These are phyloP conservation scores for Lerista edwardsae DNA, from an alignment of 2,797 vertebrate genomes.

Conservation along the genomic window DNA sequence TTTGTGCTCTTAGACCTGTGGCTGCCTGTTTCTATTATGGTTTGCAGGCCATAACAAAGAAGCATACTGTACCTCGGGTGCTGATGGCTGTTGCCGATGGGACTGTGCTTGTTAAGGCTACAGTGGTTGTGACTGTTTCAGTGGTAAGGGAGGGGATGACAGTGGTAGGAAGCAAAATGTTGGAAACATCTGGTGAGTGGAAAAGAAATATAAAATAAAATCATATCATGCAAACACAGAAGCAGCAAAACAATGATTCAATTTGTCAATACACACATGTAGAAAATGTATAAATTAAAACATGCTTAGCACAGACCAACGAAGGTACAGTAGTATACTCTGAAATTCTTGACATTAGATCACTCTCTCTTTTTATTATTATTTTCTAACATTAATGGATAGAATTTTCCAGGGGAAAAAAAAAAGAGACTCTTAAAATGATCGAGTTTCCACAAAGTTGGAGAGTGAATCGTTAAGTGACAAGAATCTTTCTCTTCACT, in stretches of 20 bases:
- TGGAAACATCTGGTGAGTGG: slow-evolving; percentile 94
- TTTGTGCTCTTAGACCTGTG: slow-evolving; percentile 22
- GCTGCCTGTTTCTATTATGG: slow-evolving; percentile 53
- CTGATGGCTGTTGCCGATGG: slow-evolving; percentile 88
- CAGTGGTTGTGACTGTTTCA: slow-evolving; percentile 92
- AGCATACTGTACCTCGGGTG: slow-evolving; percentile 92
- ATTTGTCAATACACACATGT: slow-evolving; percentile 78
- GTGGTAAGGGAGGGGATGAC: slow-evolving; percentile 92
- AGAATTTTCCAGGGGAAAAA: slow-evolving; percentile 46
- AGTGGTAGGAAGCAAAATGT: slow-evolving; percentile 94
- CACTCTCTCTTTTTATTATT: slow-evolving; percentile 68
- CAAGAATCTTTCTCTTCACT: slow-evolving; percentile 77
- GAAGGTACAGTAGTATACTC: slow-evolving; percentile 68
- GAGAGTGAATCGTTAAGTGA: slow-evolving; percentile 80
- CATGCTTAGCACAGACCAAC: slow-evolving; percentile 75
- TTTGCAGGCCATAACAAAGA: slow-evolving; percentile 79
- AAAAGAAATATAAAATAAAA: slow-evolving; percentile 86
- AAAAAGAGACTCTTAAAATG: slow-evolving; percentile 53
- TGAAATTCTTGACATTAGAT: slow-evolving; percentile 76
- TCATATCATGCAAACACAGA: slow-evolving; percentile 85
- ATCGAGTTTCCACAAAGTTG: slow-evolving; percentile 52
- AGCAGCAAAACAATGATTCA: slow-evolving; percentile 78
- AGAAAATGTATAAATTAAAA: slow-evolving; percentile 74
- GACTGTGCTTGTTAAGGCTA: slow-evolving; percentile 91
- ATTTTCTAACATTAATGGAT: slow-evolving; percentile 50